A percentile compares a stretch with the other conserved stretches of the same genome.
phyloP scores from a whole-genome alignment of 2,888 invertebrate species.

The Rhaphigaster nebulosa region DNA sequence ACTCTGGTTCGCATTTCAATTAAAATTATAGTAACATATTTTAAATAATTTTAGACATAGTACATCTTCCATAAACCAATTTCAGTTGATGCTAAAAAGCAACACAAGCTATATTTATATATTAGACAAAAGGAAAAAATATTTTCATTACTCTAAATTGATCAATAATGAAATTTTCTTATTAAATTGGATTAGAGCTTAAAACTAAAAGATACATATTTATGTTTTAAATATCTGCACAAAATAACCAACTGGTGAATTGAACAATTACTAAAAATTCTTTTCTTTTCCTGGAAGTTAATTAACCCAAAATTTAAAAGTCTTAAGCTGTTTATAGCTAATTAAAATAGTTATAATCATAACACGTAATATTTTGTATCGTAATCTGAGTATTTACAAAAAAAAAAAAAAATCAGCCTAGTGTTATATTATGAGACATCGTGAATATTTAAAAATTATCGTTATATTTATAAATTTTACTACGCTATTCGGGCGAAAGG shows the following conservation, averaged over 20 bases:
- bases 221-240: not conserved
- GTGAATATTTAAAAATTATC: not conserved
- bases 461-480: not conserved
- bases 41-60: not conserved
- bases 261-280: not conserved
- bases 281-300: not conserved
- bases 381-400: not conserved
- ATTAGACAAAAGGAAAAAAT: not conserved
- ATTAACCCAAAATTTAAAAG: not conserved
- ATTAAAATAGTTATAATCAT: not conserved
- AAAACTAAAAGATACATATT: not conserved
- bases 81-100: not conserved
- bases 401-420: not conserved
- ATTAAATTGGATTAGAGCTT: not conserved
- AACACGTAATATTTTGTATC: not conserved
- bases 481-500: not conserved
- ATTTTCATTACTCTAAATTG: not conserved
- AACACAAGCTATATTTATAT: not conserved
- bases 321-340: not conserved
- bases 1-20: not conserved
- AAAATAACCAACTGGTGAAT: not conserved
- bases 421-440: not conserved
- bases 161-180: not conserved
- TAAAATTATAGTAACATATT: not conserved
- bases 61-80: not conserved